Conservation (phyloP, 2,888 invertebrate species). For the Yponomeuta evonymella region DNA sequence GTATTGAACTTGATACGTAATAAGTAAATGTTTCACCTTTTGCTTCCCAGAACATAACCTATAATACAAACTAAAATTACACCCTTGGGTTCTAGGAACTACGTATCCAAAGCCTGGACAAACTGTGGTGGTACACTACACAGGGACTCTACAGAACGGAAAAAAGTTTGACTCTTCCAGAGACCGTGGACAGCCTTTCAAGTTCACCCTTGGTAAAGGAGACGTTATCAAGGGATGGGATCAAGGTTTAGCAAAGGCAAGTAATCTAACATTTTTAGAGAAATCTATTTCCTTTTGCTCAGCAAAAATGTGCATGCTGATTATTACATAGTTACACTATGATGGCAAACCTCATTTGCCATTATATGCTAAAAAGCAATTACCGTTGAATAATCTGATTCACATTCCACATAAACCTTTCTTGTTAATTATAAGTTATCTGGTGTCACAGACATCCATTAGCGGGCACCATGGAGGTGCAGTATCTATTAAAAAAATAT, state of each 20-base stretch:
- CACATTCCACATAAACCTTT: too few relatives aligned
- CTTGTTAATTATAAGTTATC: too few relatives aligned
- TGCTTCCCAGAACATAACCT: constrained; percentile 28
- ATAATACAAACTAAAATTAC: neutral
- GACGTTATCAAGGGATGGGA: constrained; percentile 99
- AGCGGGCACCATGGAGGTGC: too few relatives aligned
- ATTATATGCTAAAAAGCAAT: too few relatives aligned
- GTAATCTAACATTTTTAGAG: too few relatives aligned
- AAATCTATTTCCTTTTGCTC: too few relatives aligned
- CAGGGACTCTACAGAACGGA: constrained; percentile 92
- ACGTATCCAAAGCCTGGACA: constrained; percentile 96
- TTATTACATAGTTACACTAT: too few relatives aligned
- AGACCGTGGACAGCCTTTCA: constrained; percentile 94
- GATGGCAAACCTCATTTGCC: too few relatives aligned
- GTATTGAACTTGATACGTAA: constrained; percentile 28
- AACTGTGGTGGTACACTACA: constrained; percentile 97
- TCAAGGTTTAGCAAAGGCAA: constrained; percentile 91
- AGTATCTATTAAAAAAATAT: too few relatives aligned
- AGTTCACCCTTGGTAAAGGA: constrained; percentile 94
- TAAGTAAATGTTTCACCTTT: neutral
- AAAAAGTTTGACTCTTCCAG: constrained; percentile 97
- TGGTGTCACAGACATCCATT: too few relatives aligned
- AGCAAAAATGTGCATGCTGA: too few relatives aligned
- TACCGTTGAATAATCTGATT: too few relatives aligned
- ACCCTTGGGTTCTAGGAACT: constrained; percentile 74